These are phyloP conservation scores for Caenorhabditis elegans DNA, from an alignment of 1,140 invertebrate species.

Conservation along the genomic window WBcel235 BX284603.4:3617001-3617500, in stretches of 20 bases:
- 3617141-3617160: neutral
- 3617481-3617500: too few species aligned
- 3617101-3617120: neutral
- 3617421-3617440: too few species aligned
- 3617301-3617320: neutral
- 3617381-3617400: too few species aligned
- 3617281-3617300: neutral
- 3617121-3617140: conserved; percentile 4
- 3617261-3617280: neutral
- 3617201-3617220: neutral
- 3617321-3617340: too few species aligned
- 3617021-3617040: neutral
- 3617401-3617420: too few species aligned
- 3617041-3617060: neutral
- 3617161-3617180: neutral
- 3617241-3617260: neutral
- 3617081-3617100: neutral
- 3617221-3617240: neutral
- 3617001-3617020: neutral
- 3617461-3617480: too few species aligned
- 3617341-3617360: too few species aligned
- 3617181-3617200: neutral
- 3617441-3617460: too few species aligned
- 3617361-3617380: too few species aligned
- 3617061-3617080: neutral